Conservation (phyloP, 1,140 invertebrate species). For the Elymnias hypermnestra region DNA sequence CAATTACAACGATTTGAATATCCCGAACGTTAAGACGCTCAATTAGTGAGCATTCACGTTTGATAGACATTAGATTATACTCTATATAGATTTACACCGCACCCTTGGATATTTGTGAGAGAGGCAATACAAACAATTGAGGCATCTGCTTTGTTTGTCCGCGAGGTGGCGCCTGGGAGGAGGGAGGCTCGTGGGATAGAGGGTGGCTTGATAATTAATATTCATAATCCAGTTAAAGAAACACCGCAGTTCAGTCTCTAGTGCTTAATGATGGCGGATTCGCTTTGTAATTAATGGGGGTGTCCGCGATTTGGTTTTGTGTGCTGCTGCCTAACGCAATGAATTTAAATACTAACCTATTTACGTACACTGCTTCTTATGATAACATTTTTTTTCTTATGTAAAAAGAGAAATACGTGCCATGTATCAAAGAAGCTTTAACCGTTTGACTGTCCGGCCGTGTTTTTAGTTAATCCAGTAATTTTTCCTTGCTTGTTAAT, state of each 20-base stretch:
- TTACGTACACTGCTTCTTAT: too few relatives aligned
- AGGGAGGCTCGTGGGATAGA: background rate
- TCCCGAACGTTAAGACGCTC: background rate
- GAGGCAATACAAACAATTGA: constrained; percentile 17
- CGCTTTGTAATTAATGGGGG: constrained; percentile 8
- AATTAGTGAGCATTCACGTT: constrained; percentile 1
- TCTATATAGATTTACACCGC: background rate
- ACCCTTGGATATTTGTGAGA: constrained; percentile 4
- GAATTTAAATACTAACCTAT: too few relatives aligned
- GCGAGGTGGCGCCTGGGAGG: background rate
- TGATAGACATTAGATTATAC: background rate
- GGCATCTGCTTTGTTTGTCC: constrained; percentile 22
- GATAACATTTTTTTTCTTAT: too few relatives aligned
- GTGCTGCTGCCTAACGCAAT: background rate
- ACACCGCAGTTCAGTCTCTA: constrained; percentile 14
- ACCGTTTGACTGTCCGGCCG: too few relatives aligned
- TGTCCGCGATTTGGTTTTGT: constrained; percentile 6
- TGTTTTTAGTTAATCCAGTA: too few relatives aligned
- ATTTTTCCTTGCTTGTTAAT: too few relatives aligned
- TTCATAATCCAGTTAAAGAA: constrained; percentile 31
- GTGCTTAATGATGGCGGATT: constrained; percentile 20
- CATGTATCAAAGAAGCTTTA: too few relatives aligned
- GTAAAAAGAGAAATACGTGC: too few relatives aligned
- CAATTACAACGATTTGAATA: background rate
- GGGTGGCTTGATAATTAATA: constrained; percentile 26